Conservation (phyloP, 1,140 invertebrate species). For the Neotoxoptera formosana region DNA sequence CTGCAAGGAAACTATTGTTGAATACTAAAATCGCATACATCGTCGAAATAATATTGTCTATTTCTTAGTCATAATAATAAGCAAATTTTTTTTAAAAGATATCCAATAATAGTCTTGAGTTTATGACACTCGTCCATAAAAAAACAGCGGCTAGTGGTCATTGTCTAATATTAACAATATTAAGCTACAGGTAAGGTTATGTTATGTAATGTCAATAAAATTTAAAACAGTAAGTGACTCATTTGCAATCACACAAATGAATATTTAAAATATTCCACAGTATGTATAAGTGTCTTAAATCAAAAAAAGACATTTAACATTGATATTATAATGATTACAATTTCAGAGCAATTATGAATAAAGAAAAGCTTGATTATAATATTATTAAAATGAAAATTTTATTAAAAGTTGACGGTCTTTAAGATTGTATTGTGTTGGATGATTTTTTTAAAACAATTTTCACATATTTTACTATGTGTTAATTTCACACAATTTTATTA, state of each 20-base stretch:
- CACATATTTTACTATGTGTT: too few relatives aligned
- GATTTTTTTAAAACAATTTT: background rate
- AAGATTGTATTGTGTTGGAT: background rate
- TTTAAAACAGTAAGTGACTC: background rate
- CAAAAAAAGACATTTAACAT: background rate
- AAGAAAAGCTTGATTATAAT: background rate
- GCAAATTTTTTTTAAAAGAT: background rate
- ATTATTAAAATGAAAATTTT: background rate
- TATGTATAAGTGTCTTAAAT: background rate
- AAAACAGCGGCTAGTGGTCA: background rate
- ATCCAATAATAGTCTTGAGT: background rate
- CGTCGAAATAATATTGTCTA: background rate
- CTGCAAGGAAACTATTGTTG: background rate
- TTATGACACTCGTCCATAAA: background rate
- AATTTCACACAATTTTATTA: too few relatives aligned
- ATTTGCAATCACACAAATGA: background rate
- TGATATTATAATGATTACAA: background rate
- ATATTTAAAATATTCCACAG: background rate
- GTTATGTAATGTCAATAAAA: background rate
- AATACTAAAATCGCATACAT: background rate
- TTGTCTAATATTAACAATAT: conserved; percentile 5
- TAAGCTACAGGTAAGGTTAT: background rate
- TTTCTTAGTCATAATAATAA: background rate
- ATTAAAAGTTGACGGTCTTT: background rate
- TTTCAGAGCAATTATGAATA: background rate